Conservation (phyloP, 2,888 invertebrate genomes). For the Nephrotoma appendiculata region DNA sequence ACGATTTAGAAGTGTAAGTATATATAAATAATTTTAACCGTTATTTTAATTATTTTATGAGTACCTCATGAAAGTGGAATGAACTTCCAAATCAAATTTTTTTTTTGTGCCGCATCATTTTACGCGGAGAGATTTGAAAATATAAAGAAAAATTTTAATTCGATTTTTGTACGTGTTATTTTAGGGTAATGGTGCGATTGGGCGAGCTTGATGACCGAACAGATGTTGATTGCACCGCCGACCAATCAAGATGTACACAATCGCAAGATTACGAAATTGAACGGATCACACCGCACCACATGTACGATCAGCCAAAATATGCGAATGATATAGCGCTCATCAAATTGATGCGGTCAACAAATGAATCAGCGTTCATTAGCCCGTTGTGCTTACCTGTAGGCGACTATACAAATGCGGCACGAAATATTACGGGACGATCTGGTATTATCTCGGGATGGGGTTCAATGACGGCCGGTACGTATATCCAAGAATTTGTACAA, state of each 20-base stretch:
- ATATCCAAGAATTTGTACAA: not conserved
- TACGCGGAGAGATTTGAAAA: not conserved
- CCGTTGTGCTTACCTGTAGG: conserved; percentile 38
- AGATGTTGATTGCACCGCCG: conserved; percentile 32
- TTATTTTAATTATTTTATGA: not conserved
- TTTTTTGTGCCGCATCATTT: not conserved
- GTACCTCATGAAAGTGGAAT: not conserved
- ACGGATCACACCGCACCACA: conserved; percentile 35
- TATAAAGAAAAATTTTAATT: not conserved
- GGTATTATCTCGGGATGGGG: conserved; percentile 65
- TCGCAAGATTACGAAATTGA: conserved; percentile 39
- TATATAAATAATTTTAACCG: not conserved
- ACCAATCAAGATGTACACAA: conserved; percentile 28
- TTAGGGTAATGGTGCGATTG: conserved; percentile 42
- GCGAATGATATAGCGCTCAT: conserved; percentile 45
- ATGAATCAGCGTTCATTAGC: conserved; percentile 24
- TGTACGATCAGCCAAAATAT: conserved; percentile 34
- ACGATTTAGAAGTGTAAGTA: conserved; percentile 31
- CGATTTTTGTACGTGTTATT: conserved; percentile 10
- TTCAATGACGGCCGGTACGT: conserved; percentile 41
- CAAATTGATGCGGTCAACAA: conserved; percentile 29
- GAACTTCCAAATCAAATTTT: not conserved
- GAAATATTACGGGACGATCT: conserved; percentile 33
- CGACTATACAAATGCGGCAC: conserved; percentile 17
- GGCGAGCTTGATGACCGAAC: conserved; percentile 42